A percentile compares a stretch with the other conserved stretches of the same genome.
Evolutionary conservation across 2,888 invertebrate species (phyloP).

Genomic region (Hirtodrosophila alboralis): DNA sequence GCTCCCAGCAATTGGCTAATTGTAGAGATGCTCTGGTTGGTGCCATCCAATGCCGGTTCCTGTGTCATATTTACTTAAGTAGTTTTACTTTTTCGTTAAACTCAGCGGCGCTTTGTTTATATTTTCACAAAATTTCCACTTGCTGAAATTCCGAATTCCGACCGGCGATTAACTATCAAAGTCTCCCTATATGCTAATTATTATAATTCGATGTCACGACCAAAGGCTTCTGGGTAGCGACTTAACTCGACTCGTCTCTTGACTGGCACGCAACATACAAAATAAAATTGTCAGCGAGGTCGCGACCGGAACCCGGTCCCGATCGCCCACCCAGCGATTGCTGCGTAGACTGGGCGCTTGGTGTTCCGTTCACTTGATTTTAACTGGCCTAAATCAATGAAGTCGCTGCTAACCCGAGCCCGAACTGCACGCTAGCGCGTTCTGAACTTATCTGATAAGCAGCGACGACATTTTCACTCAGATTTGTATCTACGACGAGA

Average conservation of each 20-base stretch:
- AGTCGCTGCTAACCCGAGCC: constrained; percentile 16
- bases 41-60: constrained; percentile 21
- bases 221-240: constrained; percentile 22
- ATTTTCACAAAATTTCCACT: constrained; percentile 68
- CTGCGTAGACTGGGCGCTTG: constrained; percentile 14
- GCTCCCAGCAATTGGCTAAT: constrained; percentile 65
- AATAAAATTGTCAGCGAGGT: constrained; percentile 38
- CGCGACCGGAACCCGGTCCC: constrained; percentile 22
- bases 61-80: constrained; percentile 30
- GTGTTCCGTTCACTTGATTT: constrained; percentile 27
- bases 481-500: constrained; percentile 65
- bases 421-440: constrained; percentile 62
- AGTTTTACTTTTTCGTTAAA: constrained; percentile 32
- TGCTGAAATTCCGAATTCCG: constrained; percentile 47
- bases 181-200: constrained; percentile 73
- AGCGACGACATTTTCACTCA: constrained; percentile 73
- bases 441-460: constrained; percentile 77
- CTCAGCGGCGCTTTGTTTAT: constrained; percentile 38
- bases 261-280: constrained; percentile 69
- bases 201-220: constrained; percentile 74
- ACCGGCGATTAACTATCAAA: constrained; percentile 47
- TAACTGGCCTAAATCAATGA: constrained; percentile 18
- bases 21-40: constrained; percentile 37
- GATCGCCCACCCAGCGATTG: constrained; percentile 15
- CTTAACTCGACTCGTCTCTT: constrained; percentile 37